Base-by-base conservation (phyloP, 2,888 invertebrate genomes). In the Gastrophysa polygoni region DNA sequence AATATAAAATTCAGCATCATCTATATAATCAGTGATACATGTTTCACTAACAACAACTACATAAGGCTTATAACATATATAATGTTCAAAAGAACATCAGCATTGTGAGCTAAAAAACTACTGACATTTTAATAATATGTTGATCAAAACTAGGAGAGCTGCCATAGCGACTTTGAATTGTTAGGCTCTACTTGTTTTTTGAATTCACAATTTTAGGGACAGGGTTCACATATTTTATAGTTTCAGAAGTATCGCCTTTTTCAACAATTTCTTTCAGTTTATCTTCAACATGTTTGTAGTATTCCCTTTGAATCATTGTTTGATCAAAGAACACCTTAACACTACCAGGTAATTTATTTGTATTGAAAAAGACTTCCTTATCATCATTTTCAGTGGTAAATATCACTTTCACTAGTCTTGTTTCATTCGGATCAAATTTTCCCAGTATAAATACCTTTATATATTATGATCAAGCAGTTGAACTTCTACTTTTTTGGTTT, bases 31-130 rank as follows among this genome's bases (percentile, higher is more conserved):
- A 49, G 28, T 49, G 49, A 28, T 49, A 24, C 49, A 49, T 49
- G 28, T 49, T 49, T 49, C 28, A 49, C 49, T 16, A 11, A 49
- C 11, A 28, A 49, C 28, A n/a, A 49, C 28, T 49, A 21, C 14
- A 28, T 49, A 49, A 49, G 24, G 28, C 28, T 49, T n/a, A 49
- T 49, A 49, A 28, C 28, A n/a, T n/a, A 20, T 5, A 48, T 48
- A 49, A 49, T 49, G 28, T 49, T 49, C 24, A 49, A 14, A 49
- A 49, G 64, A 28, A 49, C 24, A 49, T 49, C 49, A 49, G 49
- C 49, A 21, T 24, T 49, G 49, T 49, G 28, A 49, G 49, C 49
- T 21, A n/a, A 49, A 28, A 49, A 49, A 49, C 49, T 21, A 49
- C 28, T 49, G 24, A 49, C 28, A 49, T 49, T 49, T 1, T 21